Percentiles rank a stretch among this genome's conserved stretches.
Conservation (phyloP, 2,888 invertebrate genomes). For the Cremastinae sp. region DNA sequence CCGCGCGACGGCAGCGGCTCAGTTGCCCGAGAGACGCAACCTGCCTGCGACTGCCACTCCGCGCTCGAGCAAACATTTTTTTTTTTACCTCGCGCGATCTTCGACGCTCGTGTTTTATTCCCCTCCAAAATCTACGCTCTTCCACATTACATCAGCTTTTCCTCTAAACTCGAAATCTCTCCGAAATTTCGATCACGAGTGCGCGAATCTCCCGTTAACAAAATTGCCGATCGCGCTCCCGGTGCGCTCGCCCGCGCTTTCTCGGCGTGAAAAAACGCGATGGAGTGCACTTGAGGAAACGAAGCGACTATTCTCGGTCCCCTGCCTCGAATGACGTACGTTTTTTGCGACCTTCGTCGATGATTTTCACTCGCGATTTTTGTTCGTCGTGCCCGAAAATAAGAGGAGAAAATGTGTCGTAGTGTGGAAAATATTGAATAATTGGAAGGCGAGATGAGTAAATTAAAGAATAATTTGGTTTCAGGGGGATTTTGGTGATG, state of each 20-base stretch:
- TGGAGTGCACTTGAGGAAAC: slow-evolving; percentile 8
- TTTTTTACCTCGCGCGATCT: slow-evolving; percentile 27
- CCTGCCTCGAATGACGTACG: slow-evolving; percentile 57
- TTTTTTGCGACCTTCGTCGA: not conserved
- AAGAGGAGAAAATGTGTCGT: no score
- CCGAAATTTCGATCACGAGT: not conserved
- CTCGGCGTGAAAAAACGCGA: not conserved
- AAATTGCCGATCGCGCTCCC: not conserved
- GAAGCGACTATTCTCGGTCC: slow-evolving; percentile 19
- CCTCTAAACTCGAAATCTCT: not conserved
- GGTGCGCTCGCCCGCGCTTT: not conserved
- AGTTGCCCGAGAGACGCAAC: slow-evolving; percentile 79
- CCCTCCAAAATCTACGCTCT: no score
- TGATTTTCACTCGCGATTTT: no score
- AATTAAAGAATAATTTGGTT: slow-evolving; percentile 17
- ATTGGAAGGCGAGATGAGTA: slow-evolving; percentile 3
- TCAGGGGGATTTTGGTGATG: slow-evolving; percentile 84
- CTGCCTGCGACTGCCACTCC: slow-evolving; percentile 75
- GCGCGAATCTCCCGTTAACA: no score
- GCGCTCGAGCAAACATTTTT: slow-evolving; percentile 51
- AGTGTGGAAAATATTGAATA: no score
- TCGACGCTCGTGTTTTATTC: not conserved
- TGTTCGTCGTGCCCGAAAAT: no score
- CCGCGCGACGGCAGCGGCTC: slow-evolving; percentile 76
- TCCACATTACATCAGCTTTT: no score